Percentiles rank a stretch among this genome's conserved stretches.
Evolutionary conservation across 2,113 vertebrate genomes (phyloP).

Genomic region (Equus przewalskii): DNA sequence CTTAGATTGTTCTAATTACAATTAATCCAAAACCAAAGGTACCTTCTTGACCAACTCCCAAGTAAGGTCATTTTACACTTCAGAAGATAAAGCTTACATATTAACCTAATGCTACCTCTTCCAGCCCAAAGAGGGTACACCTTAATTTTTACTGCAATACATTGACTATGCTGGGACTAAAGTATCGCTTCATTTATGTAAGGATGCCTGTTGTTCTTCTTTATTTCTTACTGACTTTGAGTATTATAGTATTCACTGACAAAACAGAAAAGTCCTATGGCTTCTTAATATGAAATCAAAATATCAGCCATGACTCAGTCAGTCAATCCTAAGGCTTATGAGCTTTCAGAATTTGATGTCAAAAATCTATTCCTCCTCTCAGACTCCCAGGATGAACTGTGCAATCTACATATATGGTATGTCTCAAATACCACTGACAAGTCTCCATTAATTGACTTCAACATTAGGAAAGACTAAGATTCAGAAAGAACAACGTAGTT

Average conservation of each 20-base stretch:
- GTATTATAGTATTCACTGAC: not conserved
- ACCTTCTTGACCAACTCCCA: not conserved
- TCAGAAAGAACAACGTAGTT: not conserved
- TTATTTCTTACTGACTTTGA: not conserved
- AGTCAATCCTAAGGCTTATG: not conserved
- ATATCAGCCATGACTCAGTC: not conserved
- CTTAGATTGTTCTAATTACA: conserved; percentile 7
- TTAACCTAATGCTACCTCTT: not conserved
- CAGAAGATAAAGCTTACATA: not conserved
- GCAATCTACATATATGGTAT: not conserved
- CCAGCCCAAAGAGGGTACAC: not conserved
- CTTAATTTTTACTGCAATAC: conserved; percentile 19
- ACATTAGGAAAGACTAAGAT: not conserved
- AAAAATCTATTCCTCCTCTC: not conserved
- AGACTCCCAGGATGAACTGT: not conserved
- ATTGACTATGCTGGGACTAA: not conserved
- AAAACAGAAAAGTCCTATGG: not conserved
- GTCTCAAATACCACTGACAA: not conserved
- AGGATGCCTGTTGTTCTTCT: not conserved
- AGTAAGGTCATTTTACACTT: not conserved
- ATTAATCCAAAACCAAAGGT: not conserved
- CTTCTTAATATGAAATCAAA: not conserved
- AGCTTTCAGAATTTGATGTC: conserved; percentile 20
- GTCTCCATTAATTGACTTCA: not conserved
- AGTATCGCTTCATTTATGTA: not conserved